Percentiles rank a stretch among this genome's conserved stretches.
These are phyloP conservation scores for Ceryle rudis DNA, from an alignment of 2,797 vertebrate genomes.

Conservation along the genomic window DNA sequence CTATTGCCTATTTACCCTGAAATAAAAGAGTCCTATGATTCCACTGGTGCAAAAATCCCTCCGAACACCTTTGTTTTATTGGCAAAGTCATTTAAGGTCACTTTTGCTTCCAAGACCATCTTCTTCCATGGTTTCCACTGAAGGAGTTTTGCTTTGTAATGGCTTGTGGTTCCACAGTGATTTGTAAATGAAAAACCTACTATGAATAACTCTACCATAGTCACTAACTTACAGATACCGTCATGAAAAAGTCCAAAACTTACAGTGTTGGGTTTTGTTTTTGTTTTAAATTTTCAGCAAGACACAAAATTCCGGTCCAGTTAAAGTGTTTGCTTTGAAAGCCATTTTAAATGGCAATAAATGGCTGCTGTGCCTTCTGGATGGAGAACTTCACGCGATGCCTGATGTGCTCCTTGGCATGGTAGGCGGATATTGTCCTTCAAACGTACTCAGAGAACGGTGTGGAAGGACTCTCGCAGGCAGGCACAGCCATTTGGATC, in stretches of 20 bases:
- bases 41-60: conserved; percentile 76
- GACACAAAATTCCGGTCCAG: conserved; percentile 73
- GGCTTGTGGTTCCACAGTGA: conserved; percentile 85
- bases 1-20: conserved; percentile 79
- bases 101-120: conserved; percentile 78
- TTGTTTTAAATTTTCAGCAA: conserved; percentile 47
- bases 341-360: conserved; percentile 24
- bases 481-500: conserved; percentile 42
- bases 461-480: neutral
- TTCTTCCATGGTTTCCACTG: conserved; percentile 60
- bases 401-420: conserved; percentile 52
- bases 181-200: conserved; percentile 74
- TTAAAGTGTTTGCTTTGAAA: neutral
- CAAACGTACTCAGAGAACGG: neutral
- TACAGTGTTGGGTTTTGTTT: neutral
- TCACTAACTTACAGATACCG: conserved; percentile 60
- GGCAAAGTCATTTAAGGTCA: conserved; percentile 84
- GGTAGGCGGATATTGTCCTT: neutral
- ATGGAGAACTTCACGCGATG: neutral
- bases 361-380: conserved; percentile 29
- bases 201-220: conserved; percentile 62
- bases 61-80: conserved; percentile 76
- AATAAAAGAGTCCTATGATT: conserved; percentile 73
- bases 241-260: conserved; percentile 53
- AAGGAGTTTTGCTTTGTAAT: conserved; percentile 77